Evolutionary conservation across 92 coral and sea anemone species (phyloP).

Genomic region (Phenganax stokvisi): DNA sequence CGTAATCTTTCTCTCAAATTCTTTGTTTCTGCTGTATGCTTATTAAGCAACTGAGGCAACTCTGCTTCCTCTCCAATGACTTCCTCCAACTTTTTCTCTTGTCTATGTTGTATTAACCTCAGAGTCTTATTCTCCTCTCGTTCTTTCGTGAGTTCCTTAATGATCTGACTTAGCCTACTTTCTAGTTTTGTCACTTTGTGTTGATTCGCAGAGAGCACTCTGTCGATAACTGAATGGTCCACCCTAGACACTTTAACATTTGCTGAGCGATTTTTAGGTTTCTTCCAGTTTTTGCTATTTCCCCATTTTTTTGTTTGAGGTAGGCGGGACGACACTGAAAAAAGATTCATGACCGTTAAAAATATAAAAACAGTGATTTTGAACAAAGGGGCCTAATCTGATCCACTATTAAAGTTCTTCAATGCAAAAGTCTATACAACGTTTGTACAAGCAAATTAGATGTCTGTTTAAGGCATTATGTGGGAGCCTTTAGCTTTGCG

Average conservation of each 20-base stretch:
- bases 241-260: slow-evolving; percentile 59
- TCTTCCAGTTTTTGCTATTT: slow-evolving; percentile 22
- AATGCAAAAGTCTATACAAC: not conserved
- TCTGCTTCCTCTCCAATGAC: slow-evolving; percentile 73
- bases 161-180: slow-evolving; percentile 75
- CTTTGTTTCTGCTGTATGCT: slow-evolving; percentile 87
- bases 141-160: slow-evolving; percentile 64
- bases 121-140: slow-evolving; percentile 73
- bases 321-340: slow-evolving; percentile 43
- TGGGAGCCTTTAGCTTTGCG: slow-evolving; percentile 1
- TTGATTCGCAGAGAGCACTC: slow-evolving; percentile 85
- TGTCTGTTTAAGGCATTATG: not conserved
- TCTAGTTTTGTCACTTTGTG: slow-evolving; percentile 72
- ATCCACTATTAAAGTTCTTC: not conserved
- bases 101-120: slow-evolving; percentile 63
- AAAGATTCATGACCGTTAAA: not conserved
- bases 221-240: slow-evolving; percentile 60
- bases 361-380: not conserved
- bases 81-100: slow-evolving; percentile 69
- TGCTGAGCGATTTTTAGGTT: slow-evolving; percentile 55
- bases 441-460: not conserved
- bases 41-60: slow-evolving; percentile 64
- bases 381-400: not conserved
- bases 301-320: slow-evolving; percentile 24
- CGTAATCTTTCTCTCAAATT: slow-evolving; percentile 65